phyloP scores from a whole-genome alignment of 2,797 vertebrate genomes.

The Podargus strigoides region DNA sequence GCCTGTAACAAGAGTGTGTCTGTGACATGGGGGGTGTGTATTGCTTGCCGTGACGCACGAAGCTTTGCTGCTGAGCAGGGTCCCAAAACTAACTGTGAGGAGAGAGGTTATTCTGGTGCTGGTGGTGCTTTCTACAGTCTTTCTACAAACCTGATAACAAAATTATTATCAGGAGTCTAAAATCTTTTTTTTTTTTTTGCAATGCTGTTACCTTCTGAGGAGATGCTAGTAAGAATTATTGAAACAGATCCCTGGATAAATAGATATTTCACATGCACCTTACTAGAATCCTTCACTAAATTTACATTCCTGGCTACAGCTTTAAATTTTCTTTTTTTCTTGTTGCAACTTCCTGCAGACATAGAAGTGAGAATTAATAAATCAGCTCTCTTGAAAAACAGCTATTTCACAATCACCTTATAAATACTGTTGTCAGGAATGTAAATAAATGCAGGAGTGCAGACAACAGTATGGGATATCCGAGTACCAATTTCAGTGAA shows the following conservation, averaged over 20 bases:
- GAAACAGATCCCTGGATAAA: neutral
- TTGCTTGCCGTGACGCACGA: neutral
- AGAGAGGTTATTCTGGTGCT: neutral
- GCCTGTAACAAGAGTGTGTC: neutral
- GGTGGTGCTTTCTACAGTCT: neutral
- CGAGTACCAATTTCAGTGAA: neutral
- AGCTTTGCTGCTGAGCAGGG: neutral
- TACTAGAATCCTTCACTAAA: neutral
- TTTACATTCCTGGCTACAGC: neutral
- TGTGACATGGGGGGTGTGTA: neutral
- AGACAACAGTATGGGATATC: neutral
- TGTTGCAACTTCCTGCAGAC: neutral
- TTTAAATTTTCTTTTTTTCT: neutral
- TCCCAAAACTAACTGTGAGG: neutral
- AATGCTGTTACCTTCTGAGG: neutral
- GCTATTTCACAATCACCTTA: neutral
- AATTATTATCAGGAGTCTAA: neutral
- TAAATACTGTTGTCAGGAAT: neutral
- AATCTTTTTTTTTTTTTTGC: neutral
- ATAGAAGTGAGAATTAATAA: neutral
- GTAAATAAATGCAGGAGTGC: neutral
- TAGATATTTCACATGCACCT: neutral
- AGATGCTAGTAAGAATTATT: neutral
- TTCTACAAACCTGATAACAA: neutral
- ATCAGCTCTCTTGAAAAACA: neutral